These are phyloP conservation scores for Zootermopsis nevadensis DNA, from an alignment of 2,888 invertebrate genomes.

Conservation along the genomic window DNA sequence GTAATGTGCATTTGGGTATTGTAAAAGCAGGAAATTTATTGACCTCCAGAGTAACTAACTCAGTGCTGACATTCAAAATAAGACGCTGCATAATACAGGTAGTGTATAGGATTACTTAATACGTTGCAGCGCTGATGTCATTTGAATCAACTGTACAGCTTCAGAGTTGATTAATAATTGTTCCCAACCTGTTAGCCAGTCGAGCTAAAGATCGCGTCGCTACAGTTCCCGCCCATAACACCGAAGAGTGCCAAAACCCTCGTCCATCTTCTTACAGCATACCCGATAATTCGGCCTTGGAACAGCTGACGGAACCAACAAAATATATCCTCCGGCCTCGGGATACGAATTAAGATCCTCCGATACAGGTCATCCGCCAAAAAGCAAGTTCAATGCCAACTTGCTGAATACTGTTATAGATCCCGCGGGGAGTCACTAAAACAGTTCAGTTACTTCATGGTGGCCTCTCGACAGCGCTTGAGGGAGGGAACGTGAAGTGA, in stretches of 20 bases:
- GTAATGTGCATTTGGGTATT: too few species aligned
- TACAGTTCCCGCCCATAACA: not conserved
- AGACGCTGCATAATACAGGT: too few species aligned
- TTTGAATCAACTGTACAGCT: too few species aligned
- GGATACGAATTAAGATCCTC: not conserved
- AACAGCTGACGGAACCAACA: not conserved
- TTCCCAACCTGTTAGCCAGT: not conserved
- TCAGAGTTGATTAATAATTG: not conserved
- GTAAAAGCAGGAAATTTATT: too few species aligned
- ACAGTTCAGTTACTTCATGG: too few species aligned
- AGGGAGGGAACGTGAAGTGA: too few species aligned
- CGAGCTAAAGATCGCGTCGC: not conserved
- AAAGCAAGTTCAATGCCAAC: not conserved
- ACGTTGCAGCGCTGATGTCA: too few species aligned
- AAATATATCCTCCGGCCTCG: not conserved
- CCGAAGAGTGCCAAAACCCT: not conserved
- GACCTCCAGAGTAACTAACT: too few species aligned
- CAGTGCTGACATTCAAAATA: too few species aligned
- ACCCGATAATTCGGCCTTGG: not conserved
- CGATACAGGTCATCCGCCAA: not conserved
- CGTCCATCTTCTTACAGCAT: not conserved
- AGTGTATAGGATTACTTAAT: too few species aligned
- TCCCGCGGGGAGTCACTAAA: too few species aligned
- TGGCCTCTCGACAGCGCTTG: too few species aligned
- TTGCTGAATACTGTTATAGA: not conserved